phyloP scores from a whole-genome alignment of 2,888 invertebrate genomes.

The Drosophila buzzatii region DNA sequence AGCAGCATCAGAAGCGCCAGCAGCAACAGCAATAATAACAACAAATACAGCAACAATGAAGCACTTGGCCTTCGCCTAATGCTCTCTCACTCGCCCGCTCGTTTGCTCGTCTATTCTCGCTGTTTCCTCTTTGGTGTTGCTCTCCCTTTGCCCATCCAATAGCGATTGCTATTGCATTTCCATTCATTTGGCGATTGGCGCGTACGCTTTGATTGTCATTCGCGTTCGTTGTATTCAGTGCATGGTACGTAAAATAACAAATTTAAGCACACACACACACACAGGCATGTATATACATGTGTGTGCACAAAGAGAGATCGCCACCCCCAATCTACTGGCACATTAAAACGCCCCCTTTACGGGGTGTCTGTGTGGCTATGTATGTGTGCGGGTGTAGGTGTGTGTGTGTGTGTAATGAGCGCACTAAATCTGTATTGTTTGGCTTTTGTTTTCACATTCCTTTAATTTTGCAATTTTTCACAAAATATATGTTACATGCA shows the following conservation, averaged over 20 bases:
- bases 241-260: constrained; percentile 58
- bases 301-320: constrained; percentile 42
- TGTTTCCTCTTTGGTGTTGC: background rate
- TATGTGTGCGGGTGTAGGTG: constrained; percentile 13
- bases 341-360: constrained; percentile 50
- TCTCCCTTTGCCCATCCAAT: constrained; percentile 9
- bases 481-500: constrained; percentile 17
- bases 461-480: constrained; percentile 42
- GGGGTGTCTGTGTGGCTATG: constrained; percentile 18
- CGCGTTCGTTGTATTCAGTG: constrained; percentile 51
- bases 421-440: constrained; percentile 69
- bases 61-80: constrained; percentile 53
- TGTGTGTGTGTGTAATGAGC: constrained; percentile 53
- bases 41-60: constrained; percentile 15
- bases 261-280: constrained; percentile 35
- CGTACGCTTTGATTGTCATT: constrained; percentile 58
- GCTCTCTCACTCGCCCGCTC: constrained; percentile 21
- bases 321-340: constrained; percentile 43
- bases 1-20: constrained; percentile 17
- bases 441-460: constrained; percentile 67
- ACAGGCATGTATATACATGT: background rate
- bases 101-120: background rate
- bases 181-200: constrained; percentile 56
- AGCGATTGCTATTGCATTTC: constrained; percentile 42
- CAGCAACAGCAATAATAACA: constrained; percentile 21